Percentiles rank a stretch among this genome's conserved stretches.
Evolutionary conservation across 2,797 vertebrate species (phyloP).

Genomic region (Pteropus rufus): DNA sequence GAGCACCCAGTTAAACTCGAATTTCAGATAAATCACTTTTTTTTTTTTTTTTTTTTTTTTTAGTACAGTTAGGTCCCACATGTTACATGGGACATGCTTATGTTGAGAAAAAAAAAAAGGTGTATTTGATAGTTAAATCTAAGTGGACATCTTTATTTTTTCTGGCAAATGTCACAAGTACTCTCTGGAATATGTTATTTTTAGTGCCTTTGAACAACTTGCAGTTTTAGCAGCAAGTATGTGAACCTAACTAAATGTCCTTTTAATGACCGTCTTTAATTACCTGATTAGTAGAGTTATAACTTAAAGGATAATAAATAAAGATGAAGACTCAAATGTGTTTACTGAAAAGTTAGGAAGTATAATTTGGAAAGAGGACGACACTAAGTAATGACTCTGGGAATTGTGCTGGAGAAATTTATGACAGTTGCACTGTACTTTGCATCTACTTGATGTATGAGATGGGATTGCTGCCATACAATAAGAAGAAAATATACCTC

Average conservation of each 20-base stretch:
- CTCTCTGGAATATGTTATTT: not conserved
- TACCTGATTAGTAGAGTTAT: slow-evolving; percentile 58
- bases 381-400: slow-evolving; percentile 63
- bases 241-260: slow-evolving; percentile 32
- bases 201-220: slow-evolving; percentile 28
- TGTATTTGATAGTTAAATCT: slow-evolving; percentile 29
- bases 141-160: not conserved
- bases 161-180: not conserved
- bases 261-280: slow-evolving; percentile 64
- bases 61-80: not conserved
- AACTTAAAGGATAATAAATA: slow-evolving; percentile 60
- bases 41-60: not conserved
- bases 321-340: not conserved
- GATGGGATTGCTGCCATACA: slow-evolving; percentile 60
- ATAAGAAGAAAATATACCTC: slow-evolving; percentile 57
- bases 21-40: not conserved
- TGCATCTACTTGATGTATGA: slow-evolving; percentile 56
- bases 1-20: not conserved
- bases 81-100: not conserved
- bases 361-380: slow-evolving; percentile 49
- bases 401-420: slow-evolving; percentile 66
- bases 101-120: not conserved
- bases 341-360: slow-evolving; percentile 56
- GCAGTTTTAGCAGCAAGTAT: slow-evolving; percentile 16
- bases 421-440: slow-evolving; percentile 42